These are phyloP conservation scores for Cochlearius cochlearius DNA, from an alignment of 2,113 vertebrate genomes.

Conservation along the genomic window DNA sequence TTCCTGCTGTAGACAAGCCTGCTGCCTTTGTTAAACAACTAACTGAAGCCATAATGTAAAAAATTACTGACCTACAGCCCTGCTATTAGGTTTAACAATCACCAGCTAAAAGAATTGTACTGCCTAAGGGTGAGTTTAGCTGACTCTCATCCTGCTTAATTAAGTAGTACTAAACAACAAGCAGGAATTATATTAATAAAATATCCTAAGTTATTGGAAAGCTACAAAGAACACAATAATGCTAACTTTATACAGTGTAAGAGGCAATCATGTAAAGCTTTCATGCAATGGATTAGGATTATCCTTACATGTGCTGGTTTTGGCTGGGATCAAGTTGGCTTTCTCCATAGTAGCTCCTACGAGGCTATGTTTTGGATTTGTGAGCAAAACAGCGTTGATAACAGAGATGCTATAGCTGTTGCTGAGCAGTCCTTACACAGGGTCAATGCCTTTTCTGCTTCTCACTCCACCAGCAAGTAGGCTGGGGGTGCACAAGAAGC, in stretches of 20 bases:
- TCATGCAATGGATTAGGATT: background rate
- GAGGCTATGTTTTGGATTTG: background rate
- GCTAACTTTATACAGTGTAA: background rate
- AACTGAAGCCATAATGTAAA: background rate
- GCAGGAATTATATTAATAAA: background rate
- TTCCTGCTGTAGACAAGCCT: background rate
- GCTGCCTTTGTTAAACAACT: background rate
- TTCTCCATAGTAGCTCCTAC: background rate
- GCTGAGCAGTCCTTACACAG: background rate
- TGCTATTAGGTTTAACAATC: background rate
- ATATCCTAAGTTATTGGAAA: background rate
- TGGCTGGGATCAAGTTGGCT: background rate
- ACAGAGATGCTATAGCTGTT: background rate
- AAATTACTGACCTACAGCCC: background rate
- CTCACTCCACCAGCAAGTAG: fast-evolving
- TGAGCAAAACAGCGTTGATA: background rate
- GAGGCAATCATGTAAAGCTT: background rate
- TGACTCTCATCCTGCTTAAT: background rate
- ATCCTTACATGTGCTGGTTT: background rate
- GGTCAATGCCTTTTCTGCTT: background rate
- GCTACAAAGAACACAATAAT: background rate
- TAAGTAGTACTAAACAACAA: background rate
- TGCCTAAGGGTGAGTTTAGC: background rate
- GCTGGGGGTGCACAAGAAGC: background rate
- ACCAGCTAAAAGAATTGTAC: background rate